Evolutionary conservation across 2,797 vertebrate species (phyloP).

Genomic region (Lepilemur septentrionalis): DNA sequence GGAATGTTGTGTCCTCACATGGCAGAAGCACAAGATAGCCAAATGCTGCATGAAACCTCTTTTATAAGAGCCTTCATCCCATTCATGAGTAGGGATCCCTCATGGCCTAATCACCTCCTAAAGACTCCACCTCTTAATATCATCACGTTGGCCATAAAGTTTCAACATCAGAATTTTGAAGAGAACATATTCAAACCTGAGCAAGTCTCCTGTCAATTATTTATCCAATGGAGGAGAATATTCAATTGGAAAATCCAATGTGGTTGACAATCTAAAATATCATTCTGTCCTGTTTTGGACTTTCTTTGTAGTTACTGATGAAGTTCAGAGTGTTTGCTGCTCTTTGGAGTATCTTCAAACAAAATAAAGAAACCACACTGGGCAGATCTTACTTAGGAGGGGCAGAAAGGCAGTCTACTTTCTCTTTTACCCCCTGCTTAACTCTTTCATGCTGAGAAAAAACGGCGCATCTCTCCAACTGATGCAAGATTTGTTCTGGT

Average conservation of each 20-base stretch:
- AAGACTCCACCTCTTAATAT: not conserved
- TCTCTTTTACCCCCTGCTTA: slow-evolving; percentile 47
- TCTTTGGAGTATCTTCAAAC: slow-evolving; percentile 61
- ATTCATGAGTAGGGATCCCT: not conserved
- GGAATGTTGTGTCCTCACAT: not conserved
- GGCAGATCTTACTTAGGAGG: slow-evolving; percentile 33
- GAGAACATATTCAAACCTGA: not conserved
- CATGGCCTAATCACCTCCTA: not conserved
- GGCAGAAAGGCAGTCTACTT: slow-evolving; percentile 23
- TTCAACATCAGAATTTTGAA: not conserved
- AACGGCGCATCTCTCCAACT: slow-evolving; percentile 52
- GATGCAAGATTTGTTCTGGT: slow-evolving; percentile 56
- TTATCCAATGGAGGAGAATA: not conserved
- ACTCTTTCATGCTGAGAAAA: slow-evolving; percentile 66
- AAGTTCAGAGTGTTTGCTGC: slow-evolving; percentile 36
- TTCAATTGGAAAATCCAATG: slow-evolving; percentile 40
- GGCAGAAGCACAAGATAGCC: not conserved
- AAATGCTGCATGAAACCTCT: not conserved
- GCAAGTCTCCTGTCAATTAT: not conserved
- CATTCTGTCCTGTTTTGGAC: slow-evolving; percentile 35
- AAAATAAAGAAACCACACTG: slow-evolving; percentile 67
- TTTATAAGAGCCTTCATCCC: no score
- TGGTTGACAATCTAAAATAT: not conserved
- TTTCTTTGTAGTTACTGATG: slow-evolving; percentile 61
- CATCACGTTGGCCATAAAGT: not conserved